A percentile compares a stretch with the other conserved stretches of the same genome.
Conservation (phyloP, 2,113 vertebrate species). For the Psephotus haematonotus region DNA sequence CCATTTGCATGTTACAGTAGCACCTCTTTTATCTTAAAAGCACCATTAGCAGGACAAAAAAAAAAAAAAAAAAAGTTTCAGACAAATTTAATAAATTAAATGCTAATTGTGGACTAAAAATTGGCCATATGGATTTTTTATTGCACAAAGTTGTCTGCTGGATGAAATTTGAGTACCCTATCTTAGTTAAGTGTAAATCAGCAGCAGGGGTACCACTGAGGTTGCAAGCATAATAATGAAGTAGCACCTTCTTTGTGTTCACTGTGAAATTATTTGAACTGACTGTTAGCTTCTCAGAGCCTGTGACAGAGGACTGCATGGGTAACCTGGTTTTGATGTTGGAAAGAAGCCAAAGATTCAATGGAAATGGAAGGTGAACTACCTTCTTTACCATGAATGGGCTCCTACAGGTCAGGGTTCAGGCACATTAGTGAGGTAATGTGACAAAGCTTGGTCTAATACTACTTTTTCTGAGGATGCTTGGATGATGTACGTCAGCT, state of each 20-base stretch:
- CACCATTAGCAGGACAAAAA: not conserved
- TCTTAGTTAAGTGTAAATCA: not conserved
- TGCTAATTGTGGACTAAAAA: not conserved
- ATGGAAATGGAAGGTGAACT: not conserved
- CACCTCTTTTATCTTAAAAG: not conserved
- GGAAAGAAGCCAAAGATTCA: not conserved
- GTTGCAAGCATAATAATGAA: not conserved
- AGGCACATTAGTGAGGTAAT: not conserved
- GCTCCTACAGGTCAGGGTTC: not conserved
- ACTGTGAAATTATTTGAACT: not conserved
- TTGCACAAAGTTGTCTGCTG: not conserved
- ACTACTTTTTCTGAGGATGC: not conserved
- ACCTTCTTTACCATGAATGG: not conserved
- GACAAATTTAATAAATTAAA: not conserved
- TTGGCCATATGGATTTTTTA: not conserved
- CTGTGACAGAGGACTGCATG: not conserved
- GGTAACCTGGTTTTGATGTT: not conserved
- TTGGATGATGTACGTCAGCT: not conserved
- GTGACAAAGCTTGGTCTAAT: not conserved
- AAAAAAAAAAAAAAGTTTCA: not conserved
- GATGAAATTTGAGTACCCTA: not conserved
- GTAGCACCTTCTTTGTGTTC: not conserved
- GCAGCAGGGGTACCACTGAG: not conserved
- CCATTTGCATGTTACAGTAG: not conserved
- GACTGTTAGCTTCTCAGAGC: not conserved